Base-by-base conservation (phyloP, 2,113 vertebrate genomes). In the Zapus hudsonius region DNA sequence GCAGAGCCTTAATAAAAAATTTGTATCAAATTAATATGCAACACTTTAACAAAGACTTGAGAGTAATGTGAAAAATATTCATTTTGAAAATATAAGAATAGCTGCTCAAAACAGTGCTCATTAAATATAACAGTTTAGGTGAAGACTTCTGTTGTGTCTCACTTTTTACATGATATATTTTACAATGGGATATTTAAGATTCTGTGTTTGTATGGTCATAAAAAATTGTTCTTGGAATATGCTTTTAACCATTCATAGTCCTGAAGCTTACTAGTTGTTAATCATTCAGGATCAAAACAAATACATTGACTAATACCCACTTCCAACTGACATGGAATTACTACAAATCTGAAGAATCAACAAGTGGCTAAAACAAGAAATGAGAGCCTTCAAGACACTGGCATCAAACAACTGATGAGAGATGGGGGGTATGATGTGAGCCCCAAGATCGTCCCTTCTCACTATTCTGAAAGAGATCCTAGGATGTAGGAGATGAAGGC, bases 221-320 rank as follows among this genome's bases (percentile, higher is more conserved):
- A 47, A n/a, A 15, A 52, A 52, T 52, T 52, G 12, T 15, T 52
- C 52, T 52, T 10, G 52, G 52, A 52, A 52, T 52, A 52, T 52
- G 12, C 16, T 52, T 15, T 52, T 52, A 12, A 52, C 16, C 52
- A 52, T 52, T 52, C 52, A 52, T 52, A 52, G 2, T 52, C 52
- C 7, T 52, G 52, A 52, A 15, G 52, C 52, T 52, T 52, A 52
- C 52, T 12, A 52, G 6, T 52, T 52, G 52, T 52, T 15, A 52
- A 15, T 79, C 75, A 89, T 69, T 93, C 89, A 81, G 31, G 61
- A 93, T 92, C 17, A 94, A 44, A 8, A 7, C 82, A 74, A 85
- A 89, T 89, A 2, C 55, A 25, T 33, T 63, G 22, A 87, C 17
- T 15, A 6, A 25, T 38, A 66, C 33, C 38, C 33, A 80, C 16